Conservation (phyloP, 92 coral and sea anemone genomes). For the Scolanthus callimorphus region DNA sequence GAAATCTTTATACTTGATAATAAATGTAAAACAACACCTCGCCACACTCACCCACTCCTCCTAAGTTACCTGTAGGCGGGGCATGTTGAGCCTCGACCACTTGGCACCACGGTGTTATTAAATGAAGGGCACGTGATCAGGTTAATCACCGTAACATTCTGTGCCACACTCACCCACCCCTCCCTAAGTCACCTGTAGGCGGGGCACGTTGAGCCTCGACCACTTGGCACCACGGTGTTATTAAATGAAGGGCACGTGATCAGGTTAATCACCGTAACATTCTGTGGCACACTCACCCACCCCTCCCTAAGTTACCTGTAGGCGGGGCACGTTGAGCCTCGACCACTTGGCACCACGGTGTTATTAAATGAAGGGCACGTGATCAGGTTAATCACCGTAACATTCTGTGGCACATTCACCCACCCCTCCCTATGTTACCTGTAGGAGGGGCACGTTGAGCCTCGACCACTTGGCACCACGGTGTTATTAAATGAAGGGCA, state of each 20-base stretch:
- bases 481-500: conserved; percentile 70
- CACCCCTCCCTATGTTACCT: conserved; percentile 28
- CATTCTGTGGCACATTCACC: conserved; percentile 57
- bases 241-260: conserved; percentile 77
- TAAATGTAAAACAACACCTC: conserved; percentile 51
- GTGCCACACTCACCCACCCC: too few species aligned
- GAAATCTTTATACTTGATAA: too few species aligned
- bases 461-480: conserved; percentile 66
- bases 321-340: conserved; percentile 68
- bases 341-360: conserved; percentile 67
- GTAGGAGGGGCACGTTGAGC: conserved; percentile 61
- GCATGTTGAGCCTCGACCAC: conserved; percentile 89
- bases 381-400: conserved; percentile 55
- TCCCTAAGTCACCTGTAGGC: conserved; percentile 44
- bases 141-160: conserved; percentile 52
- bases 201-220: conserved; percentile 81
- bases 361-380: conserved; percentile 71
- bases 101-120: conserved; percentile 63
- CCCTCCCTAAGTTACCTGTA: conserved; percentile 25
- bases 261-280: conserved; percentile 55
- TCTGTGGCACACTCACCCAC: conserved; percentile 62
- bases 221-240: conserved; percentile 65
- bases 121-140: conserved; percentile 76
- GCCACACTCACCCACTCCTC: too few species aligned
- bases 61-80: conserved; percentile 38